Evolutionary conservation across 2,888 invertebrate species (phyloP), one percentile per base, ranked within the genome.

Genomic region (Spisula subtruncata): DNA sequence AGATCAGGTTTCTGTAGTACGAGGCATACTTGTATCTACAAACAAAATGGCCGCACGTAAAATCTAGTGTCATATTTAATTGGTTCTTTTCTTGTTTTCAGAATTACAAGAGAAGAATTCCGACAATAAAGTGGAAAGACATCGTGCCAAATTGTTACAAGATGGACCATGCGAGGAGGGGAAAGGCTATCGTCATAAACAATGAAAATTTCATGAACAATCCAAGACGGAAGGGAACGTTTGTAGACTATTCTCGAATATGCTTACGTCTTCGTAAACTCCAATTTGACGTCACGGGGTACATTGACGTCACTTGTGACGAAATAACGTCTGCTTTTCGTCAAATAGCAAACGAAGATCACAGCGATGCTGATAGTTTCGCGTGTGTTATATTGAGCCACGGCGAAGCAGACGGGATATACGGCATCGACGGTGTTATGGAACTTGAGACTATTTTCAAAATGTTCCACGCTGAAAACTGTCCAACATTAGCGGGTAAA

Each of bases 121-220:
- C 88, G 12, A 80, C 66, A 2, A 75, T 91, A 5, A 88, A 88
- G 2, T 81, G 86, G 25, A 54, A 83, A 48, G 92, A 93, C 46
- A 89, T 94, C 48, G 79, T 90, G 75, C 87, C 94, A n/a, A 93
- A 95, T 60, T 98, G 98, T 95, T 99, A 99, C 96, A 98, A 98
- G 93, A 99, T 99, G 99, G 98, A 98, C 95, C 98, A 99, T 96
- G 90, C 94, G 32, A 97, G 98, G 91, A 98, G 99, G 87, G 99
- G 99, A 12, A 97, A 98, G 93, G 99, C 99, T 4, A 96, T 99
- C 25, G 98, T 99, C 95, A 98, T 99, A 96, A 99, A 99, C 96
- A 99, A 99, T 96, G 98, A 98, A 97, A 97, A 97, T 95, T 99
- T 99, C 95, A 93, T 51, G n/a, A 92, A 94, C 16, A 95, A 96